Conservation (phyloP, 1,140 invertebrate species). For the Cotesia glomerata region DNA sequence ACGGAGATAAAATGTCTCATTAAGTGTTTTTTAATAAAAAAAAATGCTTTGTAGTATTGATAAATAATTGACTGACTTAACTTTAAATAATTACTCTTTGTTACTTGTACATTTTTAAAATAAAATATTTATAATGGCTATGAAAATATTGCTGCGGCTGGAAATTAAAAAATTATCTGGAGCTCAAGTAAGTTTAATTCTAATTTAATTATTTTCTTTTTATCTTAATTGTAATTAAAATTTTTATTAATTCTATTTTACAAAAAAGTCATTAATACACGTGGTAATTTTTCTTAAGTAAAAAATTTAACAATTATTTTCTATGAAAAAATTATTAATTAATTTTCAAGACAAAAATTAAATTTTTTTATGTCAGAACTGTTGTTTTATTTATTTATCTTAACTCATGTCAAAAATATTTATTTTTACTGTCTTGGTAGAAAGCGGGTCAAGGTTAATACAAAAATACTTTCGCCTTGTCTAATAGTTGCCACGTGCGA, state of each 20-base stretch:
- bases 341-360: neutral
- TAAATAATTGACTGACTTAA: too few species aligned
- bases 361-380: neutral
- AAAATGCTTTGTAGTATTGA: too few species aligned
- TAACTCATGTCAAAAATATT: neutral
- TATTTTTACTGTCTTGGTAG: slow-evolving; percentile 2
- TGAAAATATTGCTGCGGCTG: slow-evolving; percentile 31
- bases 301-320: too few species aligned
- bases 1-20: too few species aligned
- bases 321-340: neutral
- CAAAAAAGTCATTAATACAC: too few species aligned
- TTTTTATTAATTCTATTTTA: neutral
- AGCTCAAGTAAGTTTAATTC: slow-evolving; percentile 28
- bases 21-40: too few species aligned
- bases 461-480: slow-evolving; percentile 30
- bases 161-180: slow-evolving; percentile 31
- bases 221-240: neutral
- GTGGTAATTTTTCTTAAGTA: too few species aligned
- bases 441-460: slow-evolving; percentile 21
- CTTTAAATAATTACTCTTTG: too few species aligned
- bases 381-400: neutral
- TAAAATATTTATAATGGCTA: neutral
- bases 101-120: too few species aligned
- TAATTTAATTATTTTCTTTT: neutral
- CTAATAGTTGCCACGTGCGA: neutral